Evolutionary conservation across 2,888 invertebrate genomes (phyloP), one percentile per base, ranked within the genome.

Genomic region (Drosophila glabriapex): DNA sequence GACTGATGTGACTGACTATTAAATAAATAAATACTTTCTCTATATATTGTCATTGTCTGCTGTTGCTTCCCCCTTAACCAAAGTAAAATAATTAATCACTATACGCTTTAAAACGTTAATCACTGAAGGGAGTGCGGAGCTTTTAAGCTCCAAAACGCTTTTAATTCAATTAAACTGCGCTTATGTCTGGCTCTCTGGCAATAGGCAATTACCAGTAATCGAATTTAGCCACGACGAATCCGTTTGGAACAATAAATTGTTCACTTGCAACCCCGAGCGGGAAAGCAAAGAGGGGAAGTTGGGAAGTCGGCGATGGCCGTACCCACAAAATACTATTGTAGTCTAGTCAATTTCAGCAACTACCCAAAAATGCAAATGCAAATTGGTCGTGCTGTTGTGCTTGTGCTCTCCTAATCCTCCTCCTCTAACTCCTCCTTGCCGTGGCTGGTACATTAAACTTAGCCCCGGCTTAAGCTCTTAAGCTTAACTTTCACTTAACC

Each of bases 131-230:
- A 55, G 49, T 10, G 54, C 43, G 35, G 14, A 68, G 80, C 74
- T 82, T 83, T 74, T 67, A 61, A 79, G 80, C 81, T 81, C 78
- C 77, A 75, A 72, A 74, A 66, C 72, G 89, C 80, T 84, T 76
- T 84, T 84, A 84, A 85, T 85, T 88, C 76, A 85, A 85, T 85
- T 88, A 88, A 77, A 75, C 75, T 75, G 70, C 79, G 82, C 82
- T 82, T 78, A 85, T 82, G 85, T 78, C 73, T 59, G 46, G 19
- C 35, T 33, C 37, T 43, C 54, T 63, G 60, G 68, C 62, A 82
- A 81, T 86, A 83, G 89, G 85, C 86, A 87, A 87, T 87, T 86
- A 87, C 85, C 76, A 74, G 81, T 86, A 87, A 87, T 87, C 86
- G 89, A 87, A 89, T 86, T 82, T 73, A 59, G 76, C 74, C 65